Evolutionary conservation across 1,140 invertebrate genomes (phyloP).

Genomic region (Eueides isabella): DNA sequence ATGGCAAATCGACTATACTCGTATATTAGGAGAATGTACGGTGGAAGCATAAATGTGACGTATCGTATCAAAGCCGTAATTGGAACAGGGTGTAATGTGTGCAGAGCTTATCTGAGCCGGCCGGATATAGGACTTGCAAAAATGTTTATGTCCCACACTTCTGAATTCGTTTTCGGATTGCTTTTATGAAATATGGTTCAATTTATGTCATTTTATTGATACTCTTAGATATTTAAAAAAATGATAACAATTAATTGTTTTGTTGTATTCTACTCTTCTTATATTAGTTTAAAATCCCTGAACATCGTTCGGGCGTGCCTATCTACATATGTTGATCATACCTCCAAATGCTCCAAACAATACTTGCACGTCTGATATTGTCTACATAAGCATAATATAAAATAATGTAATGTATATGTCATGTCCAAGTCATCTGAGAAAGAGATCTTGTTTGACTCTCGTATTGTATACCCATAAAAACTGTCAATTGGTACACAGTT

Average conservation of each 20-base stretch:
- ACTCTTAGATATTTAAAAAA: not conserved
- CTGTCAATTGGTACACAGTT: too few species aligned
- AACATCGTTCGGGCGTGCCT: too few species aligned
- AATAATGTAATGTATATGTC: too few species aligned
- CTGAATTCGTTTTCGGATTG: conserved; percentile 14
- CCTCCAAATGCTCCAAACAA: too few species aligned
- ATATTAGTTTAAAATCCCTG: too few species aligned
- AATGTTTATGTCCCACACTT: conserved; percentile 19
- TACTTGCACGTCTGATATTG: too few species aligned
- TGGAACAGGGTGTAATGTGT: conserved; percentile 40
- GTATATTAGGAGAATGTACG: conserved; percentile 40
- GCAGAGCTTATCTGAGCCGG: conserved; percentile 40
- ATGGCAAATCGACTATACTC: conserved; percentile 25
- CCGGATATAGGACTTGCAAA: conserved; percentile 24
- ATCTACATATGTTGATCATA: too few species aligned
- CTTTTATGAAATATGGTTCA: conserved; percentile 4
- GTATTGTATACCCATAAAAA: too few species aligned
- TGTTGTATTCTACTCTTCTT: not conserved
- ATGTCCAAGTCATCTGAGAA: too few species aligned
- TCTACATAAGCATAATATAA: too few species aligned
- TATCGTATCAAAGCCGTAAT: conserved; percentile 45
- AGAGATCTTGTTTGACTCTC: too few species aligned
- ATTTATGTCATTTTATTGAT: not conserved
- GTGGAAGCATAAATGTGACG: conserved; percentile 41
- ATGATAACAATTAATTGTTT: not conserved